These are phyloP conservation scores for Agraylea sexmaculata DNA, from an alignment of 1,140 invertebrate species.

Conservation along the genomic window DNA sequence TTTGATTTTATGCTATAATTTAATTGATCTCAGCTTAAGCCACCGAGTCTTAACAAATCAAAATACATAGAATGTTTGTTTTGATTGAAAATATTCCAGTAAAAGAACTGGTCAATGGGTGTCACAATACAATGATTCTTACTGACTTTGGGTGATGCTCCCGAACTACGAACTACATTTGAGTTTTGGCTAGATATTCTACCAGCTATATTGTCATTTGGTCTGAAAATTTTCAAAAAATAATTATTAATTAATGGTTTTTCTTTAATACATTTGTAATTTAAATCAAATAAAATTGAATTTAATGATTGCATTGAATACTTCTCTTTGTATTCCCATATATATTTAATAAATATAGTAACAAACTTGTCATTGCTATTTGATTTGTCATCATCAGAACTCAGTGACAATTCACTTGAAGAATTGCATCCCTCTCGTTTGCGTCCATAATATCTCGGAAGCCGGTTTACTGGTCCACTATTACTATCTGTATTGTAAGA, in stretches of 20 bases:
- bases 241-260: neutral
- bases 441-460: conserved; percentile 35
- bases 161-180: conserved; percentile 54
- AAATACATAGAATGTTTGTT: too few species aligned
- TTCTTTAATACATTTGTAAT: too few species aligned
- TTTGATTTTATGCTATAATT: too few species aligned
- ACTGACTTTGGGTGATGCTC: conserved; percentile 85
- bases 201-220: conserved; percentile 27
- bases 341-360: neutral
- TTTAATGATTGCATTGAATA: too few species aligned
- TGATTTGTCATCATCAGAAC: conserved; percentile 28
- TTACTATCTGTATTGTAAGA: too few species aligned
- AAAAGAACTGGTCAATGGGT: conserved; percentile 24
- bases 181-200: conserved; percentile 38
- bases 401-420: conserved; percentile 34
- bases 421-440: conserved; percentile 30
- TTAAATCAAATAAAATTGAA: too few species aligned
- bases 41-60: too few species aligned
- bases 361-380: conserved; percentile 28
- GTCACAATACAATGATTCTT: conserved; percentile 65
- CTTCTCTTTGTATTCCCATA: too few species aligned
- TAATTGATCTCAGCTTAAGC: too few species aligned
- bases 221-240: conserved; percentile 27
- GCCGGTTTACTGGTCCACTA: conserved; percentile 5
- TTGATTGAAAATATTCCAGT: too few species aligned